Evolutionary conservation across 2,113 vertebrate species (phyloP), one percentile per base, ranked within the genome.

Genomic region (Anhinga anhinga): DNA sequence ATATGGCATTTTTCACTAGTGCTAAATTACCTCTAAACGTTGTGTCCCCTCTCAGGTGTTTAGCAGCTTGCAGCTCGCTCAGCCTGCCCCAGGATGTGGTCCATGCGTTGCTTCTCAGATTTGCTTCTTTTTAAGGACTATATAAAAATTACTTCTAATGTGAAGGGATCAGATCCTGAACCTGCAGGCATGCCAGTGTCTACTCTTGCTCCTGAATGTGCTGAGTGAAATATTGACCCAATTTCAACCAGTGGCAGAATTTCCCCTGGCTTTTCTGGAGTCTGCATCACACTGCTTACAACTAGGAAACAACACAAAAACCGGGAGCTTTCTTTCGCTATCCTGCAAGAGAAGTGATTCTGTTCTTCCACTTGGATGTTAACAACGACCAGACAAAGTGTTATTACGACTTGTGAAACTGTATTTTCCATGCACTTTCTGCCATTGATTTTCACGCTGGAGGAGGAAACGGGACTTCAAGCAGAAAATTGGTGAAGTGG

Each of bases 91-190:
- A 58, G 27, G 62, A 13, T 11, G 22, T 59, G 44, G 15, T 30
- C 34, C 9, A 11, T 0, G 4, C 0, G 0, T 18, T 42, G 21
- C 42, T 49, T 76, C 67, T 81, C 4, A 0, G 29, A 63, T 69
- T 65, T 77, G 14, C 8, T 67, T 49, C 32, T 87, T 77, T 66
- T 67, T 20, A 16, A 74, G 13, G 8, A n/a, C 25, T 34, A 40
- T 17, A 3, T 13, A 49, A 52, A 52, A 49, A 30, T 4, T 38
- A 36, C 47, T 88, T 59, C 10, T 47, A 4, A 29, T 8, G 7
- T 14, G 11, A 71, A 74, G 32, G 38, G 21, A 13, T 65, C 36
- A 56, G 15, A 32, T 36, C 14, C 13, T 40, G 44, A 44, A n/a
- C 47, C 34, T 62, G 27, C n/a, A 71, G 34, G 7, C 5, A 30